These are phyloP conservation scores for Drosophila mimica DNA, from an alignment of 2,888 invertebrate genomes.

Conservation along the genomic window DNA sequence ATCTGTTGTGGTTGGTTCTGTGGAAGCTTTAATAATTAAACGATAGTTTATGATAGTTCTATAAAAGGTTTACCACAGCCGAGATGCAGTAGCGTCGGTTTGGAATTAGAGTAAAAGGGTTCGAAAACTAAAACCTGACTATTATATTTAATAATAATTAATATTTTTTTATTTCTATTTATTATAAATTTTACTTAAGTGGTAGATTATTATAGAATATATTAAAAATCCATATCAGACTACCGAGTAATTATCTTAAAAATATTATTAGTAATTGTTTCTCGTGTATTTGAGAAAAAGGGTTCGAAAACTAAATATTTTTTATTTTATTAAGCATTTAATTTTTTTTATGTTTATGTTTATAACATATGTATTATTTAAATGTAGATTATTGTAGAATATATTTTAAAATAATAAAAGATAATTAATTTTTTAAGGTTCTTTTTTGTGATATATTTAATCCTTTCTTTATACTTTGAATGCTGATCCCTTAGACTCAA, in stretches of 20 bases:
- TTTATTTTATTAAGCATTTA: background rate
- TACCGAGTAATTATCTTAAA: background rate
- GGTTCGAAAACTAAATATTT: background rate
- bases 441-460: too few relatives aligned
- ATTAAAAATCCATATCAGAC: background rate
- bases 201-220: background rate
- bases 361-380: background rate
- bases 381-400: background rate
- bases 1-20: constrained; percentile 4
- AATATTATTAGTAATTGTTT: background rate
- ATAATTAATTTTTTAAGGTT: background rate
- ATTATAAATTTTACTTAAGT: background rate
- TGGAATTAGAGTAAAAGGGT: constrained; percentile 1
- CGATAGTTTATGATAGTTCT: constrained; percentile 25
- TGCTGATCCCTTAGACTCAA: background rate
- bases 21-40: constrained; percentile 34
- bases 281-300: background rate
- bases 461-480: background rate
- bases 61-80: constrained; percentile 14
- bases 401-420: background rate
- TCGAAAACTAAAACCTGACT: background rate
- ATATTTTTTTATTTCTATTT: background rate
- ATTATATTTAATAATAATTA: background rate
- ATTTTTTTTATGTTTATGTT: background rate
- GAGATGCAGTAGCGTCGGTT: constrained; percentile 17